Conservation (phyloP, 2,888 invertebrate genomes). For the Drosophila fulvimacula region DNA sequence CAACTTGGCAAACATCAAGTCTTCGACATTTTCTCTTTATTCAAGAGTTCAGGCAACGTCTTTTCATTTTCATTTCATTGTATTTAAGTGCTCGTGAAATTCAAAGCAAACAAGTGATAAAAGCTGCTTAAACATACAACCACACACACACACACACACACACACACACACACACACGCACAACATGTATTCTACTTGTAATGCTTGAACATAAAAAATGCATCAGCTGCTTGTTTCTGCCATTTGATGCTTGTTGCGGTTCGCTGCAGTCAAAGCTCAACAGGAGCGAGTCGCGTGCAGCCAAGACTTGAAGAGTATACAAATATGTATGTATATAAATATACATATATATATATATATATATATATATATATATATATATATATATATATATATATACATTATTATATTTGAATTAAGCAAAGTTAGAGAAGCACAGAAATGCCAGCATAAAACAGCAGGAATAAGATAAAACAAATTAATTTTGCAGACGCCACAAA, state of each 20-base stretch:
- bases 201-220: conserved; percentile 74
- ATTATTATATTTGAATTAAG: background rate
- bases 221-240: conserved; percentile 55
- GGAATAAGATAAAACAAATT: background rate
- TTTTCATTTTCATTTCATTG: conserved; percentile 46
- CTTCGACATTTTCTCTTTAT: conserved; percentile 16
- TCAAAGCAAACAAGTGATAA: conserved; percentile 69
- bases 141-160: conserved; percentile 3
- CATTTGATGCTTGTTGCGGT: conserved; percentile 16
- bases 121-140: conserved; percentile 47
- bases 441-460: no score
- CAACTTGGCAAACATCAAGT: background rate
- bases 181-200: conserved; percentile 43
- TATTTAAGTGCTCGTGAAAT: conserved; percentile 69
- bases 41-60: background rate
- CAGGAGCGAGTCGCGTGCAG: conserved; percentile 1
- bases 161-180: background rate
- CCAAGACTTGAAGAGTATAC: no score
- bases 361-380: no score
- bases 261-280: conserved; percentile 37
- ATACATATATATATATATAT: background rate
- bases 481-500: background rate
- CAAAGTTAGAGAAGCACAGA: no score
- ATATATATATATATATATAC: background rate
- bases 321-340: no score